Conservation (phyloP, 2,888 invertebrate species). For the Drosophila paucipuncta region DNA sequence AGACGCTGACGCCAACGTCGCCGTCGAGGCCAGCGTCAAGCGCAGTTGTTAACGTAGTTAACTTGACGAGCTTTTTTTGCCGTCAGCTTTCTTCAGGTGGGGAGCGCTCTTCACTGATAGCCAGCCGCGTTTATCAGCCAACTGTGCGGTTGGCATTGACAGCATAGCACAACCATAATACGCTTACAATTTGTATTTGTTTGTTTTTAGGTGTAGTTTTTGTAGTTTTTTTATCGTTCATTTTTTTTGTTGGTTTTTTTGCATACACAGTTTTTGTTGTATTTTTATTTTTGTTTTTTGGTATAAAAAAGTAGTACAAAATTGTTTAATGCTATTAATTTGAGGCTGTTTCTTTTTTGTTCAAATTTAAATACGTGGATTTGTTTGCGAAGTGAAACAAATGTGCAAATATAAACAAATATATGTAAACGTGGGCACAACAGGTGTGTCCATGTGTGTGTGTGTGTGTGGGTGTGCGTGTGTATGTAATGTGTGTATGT, state of each 20-base stretch:
- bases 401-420: slow-evolving; percentile 73
- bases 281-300: slow-evolving; percentile 47
- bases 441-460: slow-evolving; percentile 53
- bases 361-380: slow-evolving; percentile 69
- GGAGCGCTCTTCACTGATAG: slow-evolving; percentile 58
- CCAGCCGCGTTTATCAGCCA: slow-evolving; percentile 60
- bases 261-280: slow-evolving; percentile 64
- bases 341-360: slow-evolving; percentile 27
- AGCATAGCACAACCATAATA: slow-evolving; percentile 62
- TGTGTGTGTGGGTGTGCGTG: slow-evolving; percentile 15
- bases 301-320: slow-evolving; percentile 78
- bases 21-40: slow-evolving; percentile 35
- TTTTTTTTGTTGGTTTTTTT: slow-evolving; percentile 53
- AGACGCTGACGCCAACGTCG: slow-evolving; percentile 6
- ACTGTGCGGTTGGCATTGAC: slow-evolving; percentile 64
- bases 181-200: slow-evolving; percentile 21
- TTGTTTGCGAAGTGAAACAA: slow-evolving; percentile 74
- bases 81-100: slow-evolving; percentile 69
- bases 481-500: slow-evolving; percentile 1
- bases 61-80: slow-evolving; percentile 59
- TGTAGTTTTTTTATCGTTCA: slow-evolving; percentile 22
- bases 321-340: slow-evolving; percentile 65
- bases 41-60: slow-evolving; percentile 66
- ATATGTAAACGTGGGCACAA: slow-evolving; percentile 59
- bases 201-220: slow-evolving; percentile 27